Base-by-base conservation (phyloP, 2,113 vertebrate species). In the Xenotilapia caudafasciata region DNA sequence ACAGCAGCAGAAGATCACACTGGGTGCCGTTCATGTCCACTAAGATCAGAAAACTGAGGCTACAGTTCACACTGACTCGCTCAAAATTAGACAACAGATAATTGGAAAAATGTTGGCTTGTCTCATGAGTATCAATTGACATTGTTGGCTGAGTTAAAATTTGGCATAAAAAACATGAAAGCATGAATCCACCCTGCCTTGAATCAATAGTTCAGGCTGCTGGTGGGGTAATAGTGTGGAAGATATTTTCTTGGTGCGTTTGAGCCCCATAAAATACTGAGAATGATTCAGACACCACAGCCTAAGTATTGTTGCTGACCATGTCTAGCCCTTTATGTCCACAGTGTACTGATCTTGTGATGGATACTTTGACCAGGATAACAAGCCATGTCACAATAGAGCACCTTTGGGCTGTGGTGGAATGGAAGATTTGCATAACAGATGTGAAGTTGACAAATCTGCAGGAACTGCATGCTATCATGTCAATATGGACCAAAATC, bases 351-450 rank as follows among this genome's bases (percentile, higher is more conserved):
- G 7, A 70, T 70, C 38, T 73, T 42, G 8, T 73, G 68, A 73
- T 73, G 40, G 68, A 26, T 73, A 45, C 68, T 73, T 73, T 68
- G 33, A 68, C 68, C 68, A 45, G 68, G 68, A 38, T 21, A 68
- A 68, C 60, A 68, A 21, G 19, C 33, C 33, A 68, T 68, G 60
- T 68, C 11, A 68, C n/a, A 68, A 68, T 9, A 68, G 35, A 23
- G n/a, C 62, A 40, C 40, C 21, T 73, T 0, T 73, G 68, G 40
- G 38, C 15, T 47, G 40, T 47, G 1, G 40, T 75, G 40, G 68
- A 75, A 26, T 75, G 68, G 40, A 26, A 73, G 13, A 10, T 73
- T 45, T 73, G 13, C 13, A 26, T 17, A 42, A 45, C 40, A 15
- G 40, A 73, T 45, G 68, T 73, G 38, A 23, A 4, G 38, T 4